Percentiles rank a stretch among this genome's conserved stretches.
Conservation (phyloP, 2,797 vertebrate genomes). For the Danio tinwini region DNA sequence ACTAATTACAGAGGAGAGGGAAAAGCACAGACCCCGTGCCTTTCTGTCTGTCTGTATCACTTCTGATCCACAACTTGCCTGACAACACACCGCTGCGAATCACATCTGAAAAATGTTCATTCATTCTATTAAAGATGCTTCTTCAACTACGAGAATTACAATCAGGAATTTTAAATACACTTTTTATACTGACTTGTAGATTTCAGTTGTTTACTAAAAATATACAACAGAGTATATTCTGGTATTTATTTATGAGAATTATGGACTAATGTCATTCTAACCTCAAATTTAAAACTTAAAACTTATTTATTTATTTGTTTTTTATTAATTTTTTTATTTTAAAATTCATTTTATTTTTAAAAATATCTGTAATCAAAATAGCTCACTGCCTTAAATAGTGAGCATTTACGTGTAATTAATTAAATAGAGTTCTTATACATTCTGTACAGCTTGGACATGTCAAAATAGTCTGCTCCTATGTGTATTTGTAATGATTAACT, state of each 20-base stretch:
- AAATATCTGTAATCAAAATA: not conserved
- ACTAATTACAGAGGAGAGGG: constrained; percentile 90
- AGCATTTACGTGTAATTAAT: not conserved
- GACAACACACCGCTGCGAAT: constrained; percentile 72
- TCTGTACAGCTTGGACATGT: not conserved
- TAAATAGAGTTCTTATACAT: not conserved
- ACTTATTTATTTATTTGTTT: not conserved
- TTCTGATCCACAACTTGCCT: constrained; percentile 77
- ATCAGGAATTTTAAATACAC: not conserved
- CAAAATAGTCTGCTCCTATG: not conserved
- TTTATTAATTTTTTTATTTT: no score
- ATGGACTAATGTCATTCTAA: not conserved
- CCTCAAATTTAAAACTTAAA: no score
- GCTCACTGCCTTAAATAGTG: not conserved
- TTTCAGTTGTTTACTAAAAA: not conserved
- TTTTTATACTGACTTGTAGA: not conserved
- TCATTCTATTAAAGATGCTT: constrained; percentile 7
- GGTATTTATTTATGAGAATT: not conserved
- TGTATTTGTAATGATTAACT: not conserved
- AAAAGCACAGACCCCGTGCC: constrained; percentile 74
- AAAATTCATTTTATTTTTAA: not conserved
- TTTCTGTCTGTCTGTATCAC: constrained; percentile 83
- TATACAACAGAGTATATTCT: not conserved
- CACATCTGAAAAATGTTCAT: constrained; percentile 6
- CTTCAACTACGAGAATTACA: not conserved